These are phyloP conservation scores for Oryzias sinensis DNA, from an alignment of 2,797 vertebrate species.

Conservation along the genomic window DNA sequence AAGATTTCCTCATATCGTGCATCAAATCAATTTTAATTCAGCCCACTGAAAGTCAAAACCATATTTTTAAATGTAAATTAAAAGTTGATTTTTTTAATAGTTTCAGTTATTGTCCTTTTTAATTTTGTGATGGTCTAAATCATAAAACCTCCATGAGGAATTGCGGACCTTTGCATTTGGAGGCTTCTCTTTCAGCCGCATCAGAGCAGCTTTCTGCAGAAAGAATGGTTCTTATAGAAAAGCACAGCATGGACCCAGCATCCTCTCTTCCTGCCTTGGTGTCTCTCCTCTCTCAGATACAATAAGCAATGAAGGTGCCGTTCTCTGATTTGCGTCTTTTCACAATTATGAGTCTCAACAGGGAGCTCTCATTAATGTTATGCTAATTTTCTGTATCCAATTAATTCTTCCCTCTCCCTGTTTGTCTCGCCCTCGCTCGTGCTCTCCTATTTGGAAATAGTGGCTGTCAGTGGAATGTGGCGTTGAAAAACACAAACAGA, in stretches of 20 bases:
- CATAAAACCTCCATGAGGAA: constrained; percentile 44
- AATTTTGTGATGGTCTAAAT: constrained; percentile 35
- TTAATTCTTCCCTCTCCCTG: constrained; percentile 74
- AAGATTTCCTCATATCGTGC: no score
- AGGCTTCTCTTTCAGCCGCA: constrained; percentile 31
- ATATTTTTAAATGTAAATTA: no score
- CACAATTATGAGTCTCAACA: constrained; percentile 80
- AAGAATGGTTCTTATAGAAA: constrained; percentile 61
- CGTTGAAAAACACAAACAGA: constrained; percentile 71
- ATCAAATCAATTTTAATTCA: no score
- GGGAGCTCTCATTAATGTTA: constrained; percentile 84
- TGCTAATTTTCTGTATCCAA: constrained; percentile 84
- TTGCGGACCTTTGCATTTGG: constrained; percentile 59
- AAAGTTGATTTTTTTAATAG: no score
- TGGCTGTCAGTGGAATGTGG: constrained; percentile 77
- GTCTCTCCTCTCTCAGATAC: constrained; percentile 63
- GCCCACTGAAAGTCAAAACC: no score
- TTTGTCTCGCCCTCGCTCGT: constrained; percentile 63
- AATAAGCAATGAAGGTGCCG: constrained; percentile 68
- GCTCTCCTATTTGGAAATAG: constrained; percentile 72
- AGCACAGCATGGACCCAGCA: constrained; percentile 56
- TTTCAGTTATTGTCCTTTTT: no score
- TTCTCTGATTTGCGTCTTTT: constrained; percentile 71
- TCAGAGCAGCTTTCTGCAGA: constrained; percentile 49
- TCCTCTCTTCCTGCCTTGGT: constrained; percentile 28